These are phyloP conservation scores for Drosophila pruinosa DNA, from an alignment of 1,140 invertebrate genomes.

Conservation along the genomic window DNA sequence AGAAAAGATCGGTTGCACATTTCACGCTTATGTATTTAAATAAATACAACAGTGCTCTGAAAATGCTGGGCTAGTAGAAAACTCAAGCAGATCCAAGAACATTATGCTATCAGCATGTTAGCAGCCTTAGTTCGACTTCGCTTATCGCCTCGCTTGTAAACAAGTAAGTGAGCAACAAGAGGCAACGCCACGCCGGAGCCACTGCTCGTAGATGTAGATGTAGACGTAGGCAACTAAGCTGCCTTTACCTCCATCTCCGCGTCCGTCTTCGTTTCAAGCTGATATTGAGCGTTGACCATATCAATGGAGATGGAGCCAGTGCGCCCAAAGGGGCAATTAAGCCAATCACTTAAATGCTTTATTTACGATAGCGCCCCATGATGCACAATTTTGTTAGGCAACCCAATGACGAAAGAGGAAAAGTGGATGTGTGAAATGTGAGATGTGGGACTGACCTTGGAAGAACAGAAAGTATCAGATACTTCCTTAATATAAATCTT, in stretches of 20 bases:
- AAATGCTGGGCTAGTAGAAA: not conserved
- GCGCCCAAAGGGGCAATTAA: slow-evolving; percentile 5
- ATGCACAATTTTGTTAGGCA: not conserved
- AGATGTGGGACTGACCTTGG: not conserved
- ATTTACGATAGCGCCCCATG: slow-evolving; percentile 24
- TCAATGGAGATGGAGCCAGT: slow-evolving; percentile 10
- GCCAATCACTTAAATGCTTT: slow-evolving; percentile 9
- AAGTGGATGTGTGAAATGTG: not conserved
- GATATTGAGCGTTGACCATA: not conserved
- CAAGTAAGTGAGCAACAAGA: slow-evolving; percentile 12
- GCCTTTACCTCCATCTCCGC: too few relatives aligned
- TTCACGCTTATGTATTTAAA: not conserved
- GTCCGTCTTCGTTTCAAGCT: not conserved
- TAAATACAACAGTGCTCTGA: not conserved
- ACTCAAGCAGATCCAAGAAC: slow-evolving; percentile 11
- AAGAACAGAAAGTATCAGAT: not conserved
- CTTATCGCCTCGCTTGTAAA: slow-evolving; percentile 25
- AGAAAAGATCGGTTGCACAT: not conserved
- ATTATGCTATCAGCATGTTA: slow-evolving; percentile 11
- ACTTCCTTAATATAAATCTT: not conserved
- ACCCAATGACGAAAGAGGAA: not conserved
- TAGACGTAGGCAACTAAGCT: not conserved
- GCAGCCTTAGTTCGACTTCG: not conserved
- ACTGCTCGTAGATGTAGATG: not conserved
- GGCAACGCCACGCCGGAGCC: slow-evolving; percentile 10